These are phyloP conservation scores for Dermolepida albohirtum DNA, from an alignment of 2,888 invertebrate genomes.

Conservation along the genomic window DNA sequence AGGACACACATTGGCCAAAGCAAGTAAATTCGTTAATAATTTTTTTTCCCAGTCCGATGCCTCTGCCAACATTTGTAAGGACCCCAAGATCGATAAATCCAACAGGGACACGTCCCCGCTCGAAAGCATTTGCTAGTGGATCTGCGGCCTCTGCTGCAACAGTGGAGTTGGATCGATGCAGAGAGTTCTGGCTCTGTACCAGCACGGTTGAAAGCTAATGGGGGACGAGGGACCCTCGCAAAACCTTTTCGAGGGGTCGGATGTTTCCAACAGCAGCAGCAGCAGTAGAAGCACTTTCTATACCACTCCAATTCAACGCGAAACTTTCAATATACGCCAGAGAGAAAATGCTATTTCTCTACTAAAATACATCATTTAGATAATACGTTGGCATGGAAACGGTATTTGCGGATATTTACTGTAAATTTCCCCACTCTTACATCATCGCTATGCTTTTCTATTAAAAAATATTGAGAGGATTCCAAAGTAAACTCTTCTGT, in stretches of 20 bases:
- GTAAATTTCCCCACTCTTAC: background rate
- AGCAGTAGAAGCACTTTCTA: background rate
- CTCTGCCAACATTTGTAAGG: conserved; percentile 26
- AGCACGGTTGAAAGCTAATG: conserved; percentile 18
- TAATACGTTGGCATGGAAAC: conserved; percentile 6
- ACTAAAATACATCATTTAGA: conserved; percentile 20
- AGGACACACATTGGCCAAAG: conserved; percentile 19
- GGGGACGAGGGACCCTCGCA: conserved; percentile 16
- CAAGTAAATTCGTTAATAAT: conserved; percentile 23
- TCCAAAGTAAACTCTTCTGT: too few species aligned
- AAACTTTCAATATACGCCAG: conserved; percentile 32
- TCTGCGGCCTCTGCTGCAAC: background rate
- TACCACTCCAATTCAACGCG: conserved; percentile 23
- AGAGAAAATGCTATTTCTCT: background rate
- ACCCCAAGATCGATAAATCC: conserved; percentile 31
- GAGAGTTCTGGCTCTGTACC: conserved; percentile 22
- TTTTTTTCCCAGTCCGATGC: conserved; percentile 21
- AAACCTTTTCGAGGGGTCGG: conserved; percentile 19
- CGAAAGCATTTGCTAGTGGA: too few species aligned
- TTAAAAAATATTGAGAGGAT: too few species aligned
- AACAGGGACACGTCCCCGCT: conserved; percentile 6
- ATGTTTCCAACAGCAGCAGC: conserved; percentile 14
- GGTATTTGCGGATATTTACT: background rate
- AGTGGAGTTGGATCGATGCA: conserved; percentile 23
- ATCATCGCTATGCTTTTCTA: too few species aligned